Conservation (phyloP, 2,888 invertebrate species). For the Harmothoe impar region DNA sequence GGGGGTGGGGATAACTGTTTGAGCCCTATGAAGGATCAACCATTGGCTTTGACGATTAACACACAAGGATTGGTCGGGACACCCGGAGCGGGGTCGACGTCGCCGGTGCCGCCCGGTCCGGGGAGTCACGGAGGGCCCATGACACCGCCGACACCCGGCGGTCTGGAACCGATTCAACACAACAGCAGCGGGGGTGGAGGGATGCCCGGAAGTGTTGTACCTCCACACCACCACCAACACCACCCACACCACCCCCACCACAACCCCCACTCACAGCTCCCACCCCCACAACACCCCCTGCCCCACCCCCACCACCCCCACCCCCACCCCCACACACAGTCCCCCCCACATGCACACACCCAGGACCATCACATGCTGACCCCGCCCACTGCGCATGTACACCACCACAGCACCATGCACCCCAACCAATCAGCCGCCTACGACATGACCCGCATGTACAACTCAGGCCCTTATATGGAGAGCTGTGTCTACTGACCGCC, state of each 20-base stretch:
- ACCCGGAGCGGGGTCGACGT: slow-evolving; percentile 13
- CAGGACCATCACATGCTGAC: slow-evolving; percentile 56
- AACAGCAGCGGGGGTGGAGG: not conserved
- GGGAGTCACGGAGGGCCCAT: not conserved
- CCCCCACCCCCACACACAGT: slow-evolving; percentile 7
- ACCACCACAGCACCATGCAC: slow-evolving; percentile 50
- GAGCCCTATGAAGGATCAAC: slow-evolving; percentile 59
- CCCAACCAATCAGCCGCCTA: slow-evolving; percentile 50
- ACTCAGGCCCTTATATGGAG: slow-evolving; percentile 64
- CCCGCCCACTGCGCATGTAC: slow-evolving; percentile 62
- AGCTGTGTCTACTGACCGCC: slow-evolving; percentile 65
- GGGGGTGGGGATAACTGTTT: not conserved
- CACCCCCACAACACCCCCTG: slow-evolving; percentile 7
- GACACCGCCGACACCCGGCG: slow-evolving; percentile 45
- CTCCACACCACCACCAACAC: not conserved
- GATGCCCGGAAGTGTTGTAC: not conserved
- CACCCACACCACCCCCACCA: slow-evolving; percentile 38
- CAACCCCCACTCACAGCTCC: not conserved
- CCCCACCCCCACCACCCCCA: slow-evolving; percentile 36
- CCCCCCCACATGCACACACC: not conserved
- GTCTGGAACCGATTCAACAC: slow-evolving; percentile 24
- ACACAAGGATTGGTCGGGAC: slow-evolving; percentile 35
- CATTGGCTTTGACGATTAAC: slow-evolving; percentile 65
- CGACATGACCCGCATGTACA: slow-evolving; percentile 65
- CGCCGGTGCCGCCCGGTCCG: slow-evolving; percentile 5